Percentiles rank a stretch among this genome's conserved stretches.
Conservation (phyloP, 2,113 vertebrate genomes). For the Lagopus muta region DNA sequence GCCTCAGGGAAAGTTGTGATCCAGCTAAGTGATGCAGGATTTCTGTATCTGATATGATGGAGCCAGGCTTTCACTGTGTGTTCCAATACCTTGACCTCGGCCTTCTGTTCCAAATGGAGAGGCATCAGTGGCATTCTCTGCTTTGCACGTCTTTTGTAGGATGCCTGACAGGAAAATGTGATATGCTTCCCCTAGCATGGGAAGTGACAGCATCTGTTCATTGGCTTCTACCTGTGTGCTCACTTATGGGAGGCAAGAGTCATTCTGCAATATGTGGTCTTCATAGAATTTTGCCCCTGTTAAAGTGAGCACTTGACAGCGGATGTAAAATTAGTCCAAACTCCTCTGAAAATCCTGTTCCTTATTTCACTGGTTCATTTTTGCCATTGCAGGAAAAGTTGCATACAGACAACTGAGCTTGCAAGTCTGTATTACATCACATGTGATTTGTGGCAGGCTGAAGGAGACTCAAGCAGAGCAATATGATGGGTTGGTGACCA, state of each 20-base stretch:
- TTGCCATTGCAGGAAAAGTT: neutral
- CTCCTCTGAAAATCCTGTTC: neutral
- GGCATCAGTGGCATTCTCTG: neutral
- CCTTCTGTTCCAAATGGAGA: neutral
- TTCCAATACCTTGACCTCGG: neutral
- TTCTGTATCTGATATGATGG: rapidly evolving
- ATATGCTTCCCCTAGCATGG: neutral
- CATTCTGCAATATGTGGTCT: neutral
- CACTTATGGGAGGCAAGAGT: rapidly evolving
- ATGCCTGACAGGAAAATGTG: neutral
- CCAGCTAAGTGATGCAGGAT: neutral
- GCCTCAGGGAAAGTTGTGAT: neutral
- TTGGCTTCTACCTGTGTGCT: rapidly evolving
- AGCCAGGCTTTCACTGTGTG: rapidly evolving
- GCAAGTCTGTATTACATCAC: neutral
- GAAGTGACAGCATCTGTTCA: rapidly evolving
- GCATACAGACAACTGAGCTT: neutral
- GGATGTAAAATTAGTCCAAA: neutral
- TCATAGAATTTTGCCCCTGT: neutral
- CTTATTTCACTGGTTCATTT: rapidly evolving
- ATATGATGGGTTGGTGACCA: constrained; percentile 25
- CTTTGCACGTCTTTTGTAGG: neutral
- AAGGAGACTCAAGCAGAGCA: neutral
- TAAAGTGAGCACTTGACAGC: neutral
- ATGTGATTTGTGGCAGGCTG: neutral